Evolutionary conservation across 2,113 vertebrate genomes (phyloP).

Genomic region (Tragulus kanchil): DNA sequence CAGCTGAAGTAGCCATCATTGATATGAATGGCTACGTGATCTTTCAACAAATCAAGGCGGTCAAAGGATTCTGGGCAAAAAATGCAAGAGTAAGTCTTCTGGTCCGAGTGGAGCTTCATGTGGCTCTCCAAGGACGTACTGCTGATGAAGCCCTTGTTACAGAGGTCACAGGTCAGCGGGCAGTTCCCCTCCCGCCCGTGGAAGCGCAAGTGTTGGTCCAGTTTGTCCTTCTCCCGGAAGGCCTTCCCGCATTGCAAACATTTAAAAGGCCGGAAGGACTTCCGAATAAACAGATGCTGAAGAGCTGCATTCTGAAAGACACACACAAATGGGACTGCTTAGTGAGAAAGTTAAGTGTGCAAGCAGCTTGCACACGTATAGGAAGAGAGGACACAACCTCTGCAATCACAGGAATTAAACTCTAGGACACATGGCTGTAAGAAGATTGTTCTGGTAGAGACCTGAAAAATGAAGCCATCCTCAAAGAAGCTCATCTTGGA

Average conservation of each 20-base stretch:
- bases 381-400: background rate
- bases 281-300: conserved; percentile 98
- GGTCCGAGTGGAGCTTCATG: conserved; percentile 95
- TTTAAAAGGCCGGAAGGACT: conserved; percentile 97
- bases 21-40: conserved; percentile 94
- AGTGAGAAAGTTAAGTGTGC: background rate
- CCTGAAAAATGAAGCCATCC: background rate
- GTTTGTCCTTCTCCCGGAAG: conserved; percentile 97
- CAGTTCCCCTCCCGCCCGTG: conserved; percentile 95
- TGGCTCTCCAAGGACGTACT: conserved; percentile 94
- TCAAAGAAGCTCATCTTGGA: background rate
- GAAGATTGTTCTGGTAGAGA: background rate
- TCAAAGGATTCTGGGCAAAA: conserved; percentile 96
- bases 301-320: conserved; percentile 96
- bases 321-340: background rate
- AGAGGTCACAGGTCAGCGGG: conserved; percentile 95
- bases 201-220: conserved; percentile 96
- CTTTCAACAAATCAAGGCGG: conserved; percentile 95
- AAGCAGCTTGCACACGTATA: background rate
- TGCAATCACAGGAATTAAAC: background rate
- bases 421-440: background rate
- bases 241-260: conserved; percentile 98
- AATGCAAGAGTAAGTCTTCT: conserved; percentile 96
- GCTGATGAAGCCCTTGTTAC: conserved; percentile 96
- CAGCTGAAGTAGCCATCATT: conserved; percentile 95